Conservation (phyloP, 2,888 invertebrate species). For the Drosophila colorata region DNA sequence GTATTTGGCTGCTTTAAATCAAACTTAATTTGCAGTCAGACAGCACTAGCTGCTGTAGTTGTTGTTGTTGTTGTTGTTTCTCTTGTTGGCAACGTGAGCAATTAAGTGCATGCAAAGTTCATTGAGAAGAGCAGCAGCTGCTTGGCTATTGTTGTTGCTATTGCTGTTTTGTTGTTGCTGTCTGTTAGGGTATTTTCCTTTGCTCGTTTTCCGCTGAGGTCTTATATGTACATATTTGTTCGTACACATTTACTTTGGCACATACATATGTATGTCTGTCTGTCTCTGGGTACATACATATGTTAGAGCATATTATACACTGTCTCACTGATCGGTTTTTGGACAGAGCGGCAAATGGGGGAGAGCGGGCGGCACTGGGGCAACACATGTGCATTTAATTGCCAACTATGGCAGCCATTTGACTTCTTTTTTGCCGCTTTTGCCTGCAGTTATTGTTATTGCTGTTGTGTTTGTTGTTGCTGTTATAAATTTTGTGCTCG, state of each 20-base stretch:
- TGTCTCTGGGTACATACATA: constrained; percentile 1
- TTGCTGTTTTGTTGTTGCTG: constrained; percentile 17
- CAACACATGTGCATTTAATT: constrained; percentile 60
- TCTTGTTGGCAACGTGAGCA: constrained; percentile 42
- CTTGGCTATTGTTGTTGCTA: constrained; percentile 13
- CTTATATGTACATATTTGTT: not conserved
- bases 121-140: constrained; percentile 55
- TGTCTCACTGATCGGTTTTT: constrained; percentile 18
- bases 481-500: constrained; percentile 41
- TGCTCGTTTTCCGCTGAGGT: constrained; percentile 18
- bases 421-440: constrained; percentile 22
- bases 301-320: constrained; percentile 19
- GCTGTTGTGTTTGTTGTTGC: constrained; percentile 25
- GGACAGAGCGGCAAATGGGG: not conserved
- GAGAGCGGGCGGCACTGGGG: not conserved
- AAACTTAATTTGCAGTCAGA: constrained; percentile 59
- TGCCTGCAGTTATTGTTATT: constrained; percentile 23
- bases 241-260: not conserved
- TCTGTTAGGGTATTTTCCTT: constrained; percentile 27
- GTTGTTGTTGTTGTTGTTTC: constrained; percentile 6
- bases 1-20: constrained; percentile 53
- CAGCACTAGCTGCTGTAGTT: constrained; percentile 16
- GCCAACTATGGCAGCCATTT: constrained; percentile 48
- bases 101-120: constrained; percentile 70
- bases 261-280: not conserved